Base-by-base conservation (phyloP, 1,140 invertebrate species). In the Drosophila tristis region DNA sequence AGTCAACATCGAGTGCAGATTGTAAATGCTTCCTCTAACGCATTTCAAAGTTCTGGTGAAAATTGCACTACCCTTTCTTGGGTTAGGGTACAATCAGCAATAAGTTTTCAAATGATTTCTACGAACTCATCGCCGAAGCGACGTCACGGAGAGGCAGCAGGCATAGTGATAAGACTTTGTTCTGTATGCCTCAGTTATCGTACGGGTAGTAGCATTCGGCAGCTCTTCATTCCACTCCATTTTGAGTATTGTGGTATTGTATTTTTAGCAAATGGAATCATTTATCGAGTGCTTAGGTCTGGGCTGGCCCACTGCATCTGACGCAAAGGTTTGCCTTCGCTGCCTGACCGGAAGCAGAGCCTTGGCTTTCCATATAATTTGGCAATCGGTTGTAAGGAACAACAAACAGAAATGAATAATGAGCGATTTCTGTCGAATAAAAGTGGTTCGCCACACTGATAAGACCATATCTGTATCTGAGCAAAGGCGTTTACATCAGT, bases 391-490 rank as follows among this genome's bases (percentile, higher is more conserved):
- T 11, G 35, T 39, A 39, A 13, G 43, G 31, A 45, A 64, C 31
- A 70, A 70, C 35, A 68, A 68, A 71, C 58, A 50, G 4, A 72
- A 39, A 13, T 89, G 82, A 86, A 89, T 86, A 89, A 89, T 72
- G 64, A 20, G 26, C 53, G 31, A 11, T 67, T 78, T 86, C 78
- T 49, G 49, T 15, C 20, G 84, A 89, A 86, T 51, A 35, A 50
- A 58, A 55, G 48, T 31, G 13, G 11, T 20, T 20, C 71, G 29
- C 44, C 67, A 29, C 43, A 29, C 43, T 74, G 66, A 78, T 78
- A 78, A 75, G 56, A 20, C 20, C 20, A 11, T 39, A 39, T 39
- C 35, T 39, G 63, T 79, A 50, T 53, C 35, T 44, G 25, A 42
- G 35, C 35, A 13, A 42, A 20, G 53, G 43, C 51, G 80, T 78